Percentiles rank a stretch among this genome's conserved stretches.
These are phyloP conservation scores for Morpho helenor DNA, from an alignment of 2,888 invertebrate species.

Conservation along the genomic window DNA sequence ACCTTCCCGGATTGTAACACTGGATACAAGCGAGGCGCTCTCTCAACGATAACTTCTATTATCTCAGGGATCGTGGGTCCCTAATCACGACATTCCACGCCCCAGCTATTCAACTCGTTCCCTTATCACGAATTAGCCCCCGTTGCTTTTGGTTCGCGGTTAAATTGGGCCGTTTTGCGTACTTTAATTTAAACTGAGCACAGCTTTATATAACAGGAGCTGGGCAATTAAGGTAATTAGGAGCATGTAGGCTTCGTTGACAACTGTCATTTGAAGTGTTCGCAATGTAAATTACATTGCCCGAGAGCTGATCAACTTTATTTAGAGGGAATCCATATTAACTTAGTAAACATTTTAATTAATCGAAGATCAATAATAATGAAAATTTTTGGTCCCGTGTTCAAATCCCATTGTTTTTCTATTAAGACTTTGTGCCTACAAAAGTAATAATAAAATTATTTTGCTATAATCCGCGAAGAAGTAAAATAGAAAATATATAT, in stretches of 20 bases:
- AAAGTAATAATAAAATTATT: no score
- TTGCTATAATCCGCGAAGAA: no score
- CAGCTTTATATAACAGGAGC: constrained; percentile 47
- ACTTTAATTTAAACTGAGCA: constrained; percentile 64
- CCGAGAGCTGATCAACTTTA: no score
- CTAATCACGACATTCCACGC: constrained; percentile 56
- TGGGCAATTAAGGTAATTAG: constrained; percentile 71
- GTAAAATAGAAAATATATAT: no score
- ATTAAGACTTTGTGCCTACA: no score
- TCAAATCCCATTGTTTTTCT: no score
- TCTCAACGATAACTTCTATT: constrained; percentile 53
- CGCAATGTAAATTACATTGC: no score
- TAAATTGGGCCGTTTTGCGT: constrained; percentile 62
- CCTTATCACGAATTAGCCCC: constrained; percentile 70
- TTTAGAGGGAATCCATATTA: no score
- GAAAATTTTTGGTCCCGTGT: no score
- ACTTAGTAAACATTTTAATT: no score
- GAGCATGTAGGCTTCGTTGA: constrained; percentile 44
- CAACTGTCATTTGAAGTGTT: not conserved
- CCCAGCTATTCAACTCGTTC: constrained; percentile 61
- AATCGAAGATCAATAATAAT: no score
- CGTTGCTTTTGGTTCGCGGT: constrained; percentile 63
- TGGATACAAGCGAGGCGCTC: constrained; percentile 26
- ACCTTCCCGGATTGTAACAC: constrained; percentile 8
- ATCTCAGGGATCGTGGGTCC: constrained; percentile 42